phyloP scores from a whole-genome alignment of 2,888 invertebrate genomes.

The Drosophila histrio region DNA sequence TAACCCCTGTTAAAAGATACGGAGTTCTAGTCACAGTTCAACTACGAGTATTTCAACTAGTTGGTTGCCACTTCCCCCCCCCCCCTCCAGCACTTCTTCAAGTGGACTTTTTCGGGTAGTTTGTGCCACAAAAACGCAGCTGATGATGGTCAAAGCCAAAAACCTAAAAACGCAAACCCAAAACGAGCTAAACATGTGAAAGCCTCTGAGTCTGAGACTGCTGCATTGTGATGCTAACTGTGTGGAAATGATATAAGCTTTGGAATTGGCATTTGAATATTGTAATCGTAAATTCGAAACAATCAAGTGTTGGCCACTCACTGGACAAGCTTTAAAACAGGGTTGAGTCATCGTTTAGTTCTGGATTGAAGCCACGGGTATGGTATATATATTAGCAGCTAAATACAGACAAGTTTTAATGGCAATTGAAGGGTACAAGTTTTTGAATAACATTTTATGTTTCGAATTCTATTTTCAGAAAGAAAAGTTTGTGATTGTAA shows the following conservation, averaged over 20 bases:
- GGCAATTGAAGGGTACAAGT: too few species aligned
- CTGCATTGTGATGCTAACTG: background rate
- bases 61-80: constrained; percentile 15
- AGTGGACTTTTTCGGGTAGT: constrained; percentile 36
- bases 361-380: background rate
- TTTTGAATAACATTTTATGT: too few species aligned
- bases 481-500: too few species aligned
- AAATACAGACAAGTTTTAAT: too few species aligned
- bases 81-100: constrained; percentile 10
- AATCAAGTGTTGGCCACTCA: background rate
- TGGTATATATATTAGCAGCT: too few species aligned
- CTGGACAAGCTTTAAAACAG: background rate
- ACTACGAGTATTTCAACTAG: constrained; percentile 19
- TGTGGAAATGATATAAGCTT: constrained; percentile 2
- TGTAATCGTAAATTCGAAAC: background rate
- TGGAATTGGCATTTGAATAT: constrained; percentile 12
- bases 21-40: background rate
- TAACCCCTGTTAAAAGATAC: constrained; percentile 49
- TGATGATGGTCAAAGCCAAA: constrained; percentile 26
- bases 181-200: constrained; percentile 16
- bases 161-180: background rate
- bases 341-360: constrained; percentile 16
- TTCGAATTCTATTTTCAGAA: too few species aligned
- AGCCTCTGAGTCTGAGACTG: constrained; percentile 23
- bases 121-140: constrained; percentile 30